phyloP scores from a whole-genome alignment of 2,888 invertebrate genomes.

The Heteromyza rotundicornis region DNA sequence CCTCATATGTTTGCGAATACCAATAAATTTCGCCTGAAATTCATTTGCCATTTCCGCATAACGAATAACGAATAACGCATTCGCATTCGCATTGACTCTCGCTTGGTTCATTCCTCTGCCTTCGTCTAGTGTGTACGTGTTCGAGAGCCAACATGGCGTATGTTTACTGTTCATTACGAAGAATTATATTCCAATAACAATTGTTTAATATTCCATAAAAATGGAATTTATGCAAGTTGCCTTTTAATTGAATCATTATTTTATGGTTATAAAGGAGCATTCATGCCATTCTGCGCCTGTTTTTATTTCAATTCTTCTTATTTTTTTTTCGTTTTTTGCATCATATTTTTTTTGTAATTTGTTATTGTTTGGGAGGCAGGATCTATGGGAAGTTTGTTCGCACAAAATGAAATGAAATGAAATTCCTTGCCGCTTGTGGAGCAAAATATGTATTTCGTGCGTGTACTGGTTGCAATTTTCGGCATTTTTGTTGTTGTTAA shows the following conservation, averaged over 20 bases:
- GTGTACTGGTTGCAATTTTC: not conserved
- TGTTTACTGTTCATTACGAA: conserved; percentile 1
- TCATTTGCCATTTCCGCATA: not conserved
- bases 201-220: conserved; percentile 14
- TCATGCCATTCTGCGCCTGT: too few relatives aligned
- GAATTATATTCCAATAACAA: conserved; percentile 12
- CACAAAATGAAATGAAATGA: too few relatives aligned
- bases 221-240: conserved; percentile 10
- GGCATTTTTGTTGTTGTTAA: not conserved
- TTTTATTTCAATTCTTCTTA: too few relatives aligned
- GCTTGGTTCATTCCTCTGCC: not conserved
- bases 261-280: too few relatives aligned
- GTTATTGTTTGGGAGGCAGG: too few relatives aligned
- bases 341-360: too few relatives aligned
- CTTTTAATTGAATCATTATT: conserved; percentile 6
- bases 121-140: not conserved
- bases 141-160: not conserved
- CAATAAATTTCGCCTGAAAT: not conserved
- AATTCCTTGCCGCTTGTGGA: too few relatives aligned
- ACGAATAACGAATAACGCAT: too few relatives aligned
- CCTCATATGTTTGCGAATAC: not conserved
- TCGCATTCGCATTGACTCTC: too few relatives aligned
- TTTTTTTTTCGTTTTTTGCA: too few relatives aligned
- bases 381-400: too few relatives aligned
- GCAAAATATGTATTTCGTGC: too few relatives aligned